Evolutionary conservation across 1,140 invertebrate genomes (phyloP).

Genomic region (Zaprionus gabonicus): DNA sequence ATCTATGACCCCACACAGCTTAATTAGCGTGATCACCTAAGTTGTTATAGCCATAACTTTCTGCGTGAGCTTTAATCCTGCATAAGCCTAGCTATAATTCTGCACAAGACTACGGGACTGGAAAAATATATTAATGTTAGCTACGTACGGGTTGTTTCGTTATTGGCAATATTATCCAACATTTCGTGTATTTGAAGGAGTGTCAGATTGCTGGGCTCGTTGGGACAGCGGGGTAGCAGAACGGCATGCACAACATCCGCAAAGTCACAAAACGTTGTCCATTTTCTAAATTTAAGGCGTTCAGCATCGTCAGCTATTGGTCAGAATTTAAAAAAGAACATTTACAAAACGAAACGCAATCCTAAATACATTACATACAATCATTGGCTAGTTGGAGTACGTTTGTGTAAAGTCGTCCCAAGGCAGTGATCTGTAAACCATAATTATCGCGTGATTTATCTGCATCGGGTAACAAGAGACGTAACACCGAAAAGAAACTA

Average conservation of each 20-base stretch:
- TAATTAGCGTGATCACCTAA: no score
- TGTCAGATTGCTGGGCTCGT: slow-evolving; percentile 84
- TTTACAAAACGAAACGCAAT: not conserved
- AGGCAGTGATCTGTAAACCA: slow-evolving; percentile 88
- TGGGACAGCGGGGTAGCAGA: slow-evolving; percentile 87
- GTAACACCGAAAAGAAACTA: slow-evolving; percentile 89
- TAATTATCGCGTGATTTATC: slow-evolving; percentile 88
- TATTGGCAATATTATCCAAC: slow-evolving; percentile 89
- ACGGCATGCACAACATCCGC: slow-evolving; percentile 89
- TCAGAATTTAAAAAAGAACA: not conserved
- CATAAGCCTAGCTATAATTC: no score
- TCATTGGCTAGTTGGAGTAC: slow-evolving; percentile 89
- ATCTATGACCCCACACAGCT: no score
- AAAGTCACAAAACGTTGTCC: slow-evolving; percentile 87
- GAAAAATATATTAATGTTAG: not conserved
- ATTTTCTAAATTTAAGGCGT: slow-evolving; percentile 87
- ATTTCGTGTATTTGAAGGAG: slow-evolving; percentile 89
- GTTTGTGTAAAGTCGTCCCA: slow-evolving; percentile 89
- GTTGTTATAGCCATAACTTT: no score
- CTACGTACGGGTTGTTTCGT: slow-evolving; percentile 84
- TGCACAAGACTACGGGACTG: no score
- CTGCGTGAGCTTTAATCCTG: no score
- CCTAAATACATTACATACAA: slow-evolving; percentile 45
- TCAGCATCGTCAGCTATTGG: slow-evolving; percentile 87
- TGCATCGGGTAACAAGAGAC: slow-evolving; percentile 89